Percentiles rank a stretch among this genome's conserved stretches.
phyloP scores from a whole-genome alignment of 2,888 invertebrate species.

The Leucozona laternaria region DNA sequence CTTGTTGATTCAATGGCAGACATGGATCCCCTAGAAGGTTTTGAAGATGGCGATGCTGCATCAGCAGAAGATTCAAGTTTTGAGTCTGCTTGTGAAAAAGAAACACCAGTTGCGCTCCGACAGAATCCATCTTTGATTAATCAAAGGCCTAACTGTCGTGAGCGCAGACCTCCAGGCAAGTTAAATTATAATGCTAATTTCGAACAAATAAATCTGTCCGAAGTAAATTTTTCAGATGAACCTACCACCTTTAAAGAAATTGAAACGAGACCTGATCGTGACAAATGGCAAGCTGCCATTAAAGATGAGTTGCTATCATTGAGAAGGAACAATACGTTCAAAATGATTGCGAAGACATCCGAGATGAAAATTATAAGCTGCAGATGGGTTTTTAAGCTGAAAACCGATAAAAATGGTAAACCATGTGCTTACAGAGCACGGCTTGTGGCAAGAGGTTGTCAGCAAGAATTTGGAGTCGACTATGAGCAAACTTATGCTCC shows the following conservation, averaged over 20 bases:
- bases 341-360: neutral
- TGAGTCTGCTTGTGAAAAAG: slow-evolving; percentile 21
- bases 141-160: slow-evolving; percentile 30
- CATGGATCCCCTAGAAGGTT: too few relatives aligned
- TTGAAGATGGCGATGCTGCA: neutral
- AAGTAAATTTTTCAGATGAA: slow-evolving; percentile 38
- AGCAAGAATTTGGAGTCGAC: slow-evolving; percentile 29
- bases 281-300: too few relatives aligned
- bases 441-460: slow-evolving; percentile 29
- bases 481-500: slow-evolving; percentile 46
- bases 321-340: slow-evolving; percentile 9
- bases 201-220: slow-evolving; percentile 43
- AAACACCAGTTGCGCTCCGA: slow-evolving; percentile 3
- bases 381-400: slow-evolving; percentile 41
- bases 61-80: neutral
- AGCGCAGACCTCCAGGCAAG: slow-evolving; percentile 35
- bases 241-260: slow-evolving; percentile 23
- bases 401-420: slow-evolving; percentile 21
- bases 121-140: slow-evolving; percentile 13
- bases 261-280: slow-evolving; percentile 6
- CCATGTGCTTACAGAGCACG: slow-evolving; percentile 29
- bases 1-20: too few relatives aligned
- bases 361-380: slow-evolving; percentile 43
- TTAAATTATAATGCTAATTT: slow-evolving; percentile 27
- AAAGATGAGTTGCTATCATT: slow-evolving; percentile 17